Conservation (phyloP, 2,888 invertebrate species). For the Nycteola revayana region DNA sequence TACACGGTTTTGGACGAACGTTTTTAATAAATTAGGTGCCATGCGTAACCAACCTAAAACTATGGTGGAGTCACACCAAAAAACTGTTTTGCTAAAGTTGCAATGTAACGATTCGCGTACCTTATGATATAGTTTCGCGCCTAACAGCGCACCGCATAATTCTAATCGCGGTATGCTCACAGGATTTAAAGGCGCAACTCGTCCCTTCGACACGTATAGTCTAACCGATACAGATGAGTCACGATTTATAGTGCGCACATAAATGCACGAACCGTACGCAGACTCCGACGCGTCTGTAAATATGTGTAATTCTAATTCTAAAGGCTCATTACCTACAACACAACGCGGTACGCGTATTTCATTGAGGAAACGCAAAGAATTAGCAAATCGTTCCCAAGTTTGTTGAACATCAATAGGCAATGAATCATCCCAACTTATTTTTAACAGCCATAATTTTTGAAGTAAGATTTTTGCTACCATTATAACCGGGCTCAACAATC, state of each 20-base stretch:
- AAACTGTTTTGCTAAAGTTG: too few species aligned
- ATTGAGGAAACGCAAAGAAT: neutral
- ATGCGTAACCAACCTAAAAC: too few species aligned
- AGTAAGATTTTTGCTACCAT: neutral
- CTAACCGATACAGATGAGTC: neutral
- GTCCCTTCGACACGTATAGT: too few species aligned
- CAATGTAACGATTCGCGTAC: too few species aligned
- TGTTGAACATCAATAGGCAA: neutral
- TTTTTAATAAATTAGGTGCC: neutral
- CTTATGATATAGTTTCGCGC: too few species aligned
- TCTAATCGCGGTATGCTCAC: too few species aligned
- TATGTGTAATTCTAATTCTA: constrained; percentile 3
- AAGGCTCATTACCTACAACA: neutral
- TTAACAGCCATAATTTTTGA: too few species aligned
- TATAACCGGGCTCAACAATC: neutral
- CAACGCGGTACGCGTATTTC: constrained; percentile 1
- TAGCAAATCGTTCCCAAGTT: constrained; percentile 2
- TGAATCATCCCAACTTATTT: constrained; percentile 8
- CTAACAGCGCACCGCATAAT: too few species aligned
- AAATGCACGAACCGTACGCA: constrained; percentile 5
- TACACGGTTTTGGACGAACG: too few species aligned
- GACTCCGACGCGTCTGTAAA: constrained; percentile 6
- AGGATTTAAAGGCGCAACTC: too few species aligned
- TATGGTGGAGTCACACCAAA: too few species aligned
- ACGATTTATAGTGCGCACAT: neutral